phyloP scores from a whole-genome alignment of 1,140 invertebrate species.

The Bathynomus jamesi region DNA sequence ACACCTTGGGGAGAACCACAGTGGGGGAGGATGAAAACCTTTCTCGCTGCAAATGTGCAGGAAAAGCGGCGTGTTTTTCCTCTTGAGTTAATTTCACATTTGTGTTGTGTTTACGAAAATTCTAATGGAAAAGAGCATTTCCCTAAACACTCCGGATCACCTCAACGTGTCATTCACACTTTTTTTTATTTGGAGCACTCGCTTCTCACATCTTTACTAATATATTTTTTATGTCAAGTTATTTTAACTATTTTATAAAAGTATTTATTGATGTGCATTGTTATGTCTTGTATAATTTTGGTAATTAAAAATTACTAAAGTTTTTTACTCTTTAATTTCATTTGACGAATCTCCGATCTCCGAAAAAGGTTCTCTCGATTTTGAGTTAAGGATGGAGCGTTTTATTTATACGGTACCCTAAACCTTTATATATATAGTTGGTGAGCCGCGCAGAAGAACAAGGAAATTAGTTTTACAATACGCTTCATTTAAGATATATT shows the following conservation, averaged over 20 bases:
- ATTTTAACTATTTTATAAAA: background rate
- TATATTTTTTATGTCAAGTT: background rate
- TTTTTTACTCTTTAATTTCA: no score
- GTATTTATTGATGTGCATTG: background rate
- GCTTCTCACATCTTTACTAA: background rate
- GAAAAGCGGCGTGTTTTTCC: constrained; percentile 31
- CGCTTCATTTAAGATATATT: no score
- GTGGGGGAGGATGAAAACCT: constrained; percentile 11
- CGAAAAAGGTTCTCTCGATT: no score
- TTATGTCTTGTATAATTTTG: background rate
- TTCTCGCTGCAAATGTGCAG: constrained; percentile 45
- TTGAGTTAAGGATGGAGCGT: no score
- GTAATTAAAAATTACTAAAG: background rate
- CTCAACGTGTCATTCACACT: background rate
- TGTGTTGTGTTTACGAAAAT: constrained; percentile 53
- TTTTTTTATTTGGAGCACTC: background rate
- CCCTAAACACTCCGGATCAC: constrained; percentile 49
- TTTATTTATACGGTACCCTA: no score
- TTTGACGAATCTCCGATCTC: no score
- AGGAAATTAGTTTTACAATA: no score
- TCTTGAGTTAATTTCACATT: constrained; percentile 42
- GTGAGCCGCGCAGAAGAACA: no score
- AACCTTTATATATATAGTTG: no score
- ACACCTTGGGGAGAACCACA: constrained; percentile 26
- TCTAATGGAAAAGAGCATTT: constrained; percentile 51